These are phyloP conservation scores for Istiophorus platypterus DNA, from an alignment of 2,113 vertebrate species.

Conservation along the genomic window DNA sequence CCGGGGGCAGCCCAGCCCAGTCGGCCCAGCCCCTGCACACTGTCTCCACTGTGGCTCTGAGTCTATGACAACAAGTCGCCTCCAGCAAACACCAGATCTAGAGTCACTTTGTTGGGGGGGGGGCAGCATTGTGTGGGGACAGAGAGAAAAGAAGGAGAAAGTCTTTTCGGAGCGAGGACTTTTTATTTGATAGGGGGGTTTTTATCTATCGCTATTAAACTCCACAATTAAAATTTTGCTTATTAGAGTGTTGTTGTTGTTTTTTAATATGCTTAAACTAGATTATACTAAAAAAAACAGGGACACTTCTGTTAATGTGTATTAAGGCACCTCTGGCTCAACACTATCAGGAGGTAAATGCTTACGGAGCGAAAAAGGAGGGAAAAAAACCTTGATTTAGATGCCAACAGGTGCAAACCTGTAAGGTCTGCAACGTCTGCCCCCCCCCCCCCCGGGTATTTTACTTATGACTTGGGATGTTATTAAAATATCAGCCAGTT, in stretches of 20 bases:
- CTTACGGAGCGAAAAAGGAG: no score
- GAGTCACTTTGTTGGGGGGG: no score
- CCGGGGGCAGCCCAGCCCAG: background rate
- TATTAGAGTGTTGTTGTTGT: no score
- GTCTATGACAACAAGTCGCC: constrained; percentile 3
- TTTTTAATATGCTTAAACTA: no score
- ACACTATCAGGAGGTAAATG: no score
- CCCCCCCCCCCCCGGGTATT: no score
- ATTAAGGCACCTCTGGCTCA: background rate
- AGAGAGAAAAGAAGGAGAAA: background rate
- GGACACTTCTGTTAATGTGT: no score
- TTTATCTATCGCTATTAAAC: background rate
- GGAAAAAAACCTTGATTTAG: background rate
- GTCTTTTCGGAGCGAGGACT: background rate
- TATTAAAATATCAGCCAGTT: background rate
- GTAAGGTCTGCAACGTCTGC: background rate
- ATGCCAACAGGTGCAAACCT: background rate
- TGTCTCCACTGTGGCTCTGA: constrained; percentile 1
- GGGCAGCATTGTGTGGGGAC: background rate
- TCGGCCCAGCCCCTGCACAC: background rate
- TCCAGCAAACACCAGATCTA: background rate
- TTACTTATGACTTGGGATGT: no score
- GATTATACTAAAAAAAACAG: no score
- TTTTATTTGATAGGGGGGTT: background rate
- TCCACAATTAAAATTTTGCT: background rate